A percentile compares a stretch with the other conserved stretches of the same genome.
Evolutionary conservation across 1,140 invertebrate species (phyloP).

Genomic region (Pemphigus obesinymphae): DNA sequence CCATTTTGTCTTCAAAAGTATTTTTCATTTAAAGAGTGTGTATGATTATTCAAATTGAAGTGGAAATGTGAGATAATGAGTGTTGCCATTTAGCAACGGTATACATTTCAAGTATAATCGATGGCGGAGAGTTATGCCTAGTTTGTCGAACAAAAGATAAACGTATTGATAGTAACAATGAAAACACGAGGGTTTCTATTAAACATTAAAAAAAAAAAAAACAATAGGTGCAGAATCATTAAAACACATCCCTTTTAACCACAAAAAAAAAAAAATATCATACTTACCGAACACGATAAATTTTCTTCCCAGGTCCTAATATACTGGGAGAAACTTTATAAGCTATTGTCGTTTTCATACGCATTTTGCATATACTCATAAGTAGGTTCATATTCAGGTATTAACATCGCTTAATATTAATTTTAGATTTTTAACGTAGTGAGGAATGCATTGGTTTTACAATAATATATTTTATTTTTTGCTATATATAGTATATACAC

Average conservation of each 20-base stretch:
- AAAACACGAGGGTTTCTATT: neutral
- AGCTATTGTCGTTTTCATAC: too few relatives aligned
- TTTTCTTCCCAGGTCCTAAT: neutral
- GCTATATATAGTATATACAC: too few relatives aligned
- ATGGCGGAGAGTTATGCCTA: neutral
- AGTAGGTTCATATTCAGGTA: too few relatives aligned
- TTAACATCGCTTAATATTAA: too few relatives aligned
- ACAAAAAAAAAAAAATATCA: neutral
- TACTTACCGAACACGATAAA: neutral
- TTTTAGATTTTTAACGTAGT: too few relatives aligned
- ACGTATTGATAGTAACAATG: neutral
- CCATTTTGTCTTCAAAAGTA: neutral
- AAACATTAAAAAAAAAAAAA: neutral
- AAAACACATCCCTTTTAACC: neutral
- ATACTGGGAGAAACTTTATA: too few relatives aligned
- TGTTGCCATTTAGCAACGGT: neutral
- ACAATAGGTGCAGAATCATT: neutral
- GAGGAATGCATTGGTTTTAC: too few relatives aligned
- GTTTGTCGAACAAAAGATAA: neutral
- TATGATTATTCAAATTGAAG: neutral
- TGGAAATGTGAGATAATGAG: conserved; percentile 27
- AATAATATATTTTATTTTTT: too few relatives aligned
- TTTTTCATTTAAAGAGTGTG: neutral
- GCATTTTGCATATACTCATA: too few relatives aligned
- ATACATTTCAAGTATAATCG: neutral